Conservation (phyloP, 2,113 vertebrate species). For the Neotragus moschatus region DNA sequence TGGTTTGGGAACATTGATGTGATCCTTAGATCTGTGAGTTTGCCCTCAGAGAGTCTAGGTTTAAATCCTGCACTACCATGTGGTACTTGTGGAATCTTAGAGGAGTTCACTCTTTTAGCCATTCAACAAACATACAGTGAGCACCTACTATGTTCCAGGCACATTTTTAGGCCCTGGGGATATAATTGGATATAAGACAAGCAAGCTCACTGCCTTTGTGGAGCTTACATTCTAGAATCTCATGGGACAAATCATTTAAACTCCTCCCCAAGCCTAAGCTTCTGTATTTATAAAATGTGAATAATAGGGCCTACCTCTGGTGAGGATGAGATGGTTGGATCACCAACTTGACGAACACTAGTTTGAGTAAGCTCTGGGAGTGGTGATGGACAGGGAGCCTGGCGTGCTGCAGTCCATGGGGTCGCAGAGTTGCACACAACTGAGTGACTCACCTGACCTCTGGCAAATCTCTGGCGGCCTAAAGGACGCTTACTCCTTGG, state of each 20-base stretch:
- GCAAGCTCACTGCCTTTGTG: background rate
- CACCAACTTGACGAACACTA: background rate
- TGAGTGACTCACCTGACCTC: background rate
- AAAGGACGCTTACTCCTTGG: too few relatives aligned
- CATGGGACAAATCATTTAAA: background rate
- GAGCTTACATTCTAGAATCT: background rate
- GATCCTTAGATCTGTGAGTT: background rate
- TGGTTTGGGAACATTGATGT: background rate
- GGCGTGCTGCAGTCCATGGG: rapidly evolving
- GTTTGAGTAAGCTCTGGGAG: background rate
- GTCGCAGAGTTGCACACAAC: background rate
- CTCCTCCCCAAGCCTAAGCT: background rate
- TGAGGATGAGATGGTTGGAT: background rate
- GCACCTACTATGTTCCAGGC: background rate
- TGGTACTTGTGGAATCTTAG: background rate
- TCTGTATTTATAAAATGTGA: background rate
- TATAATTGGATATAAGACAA: background rate
- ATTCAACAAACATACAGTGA: background rate
- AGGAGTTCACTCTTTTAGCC: background rate
- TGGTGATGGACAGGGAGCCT: background rate
- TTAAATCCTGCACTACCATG: rapidly evolving
- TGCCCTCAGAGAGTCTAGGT: background rate
- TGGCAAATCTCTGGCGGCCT: background rate
- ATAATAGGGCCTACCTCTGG: background rate
- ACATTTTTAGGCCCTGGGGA: background rate